Base-by-base conservation (phyloP, 35 echinoderm and acorn worm species). In the Heliocidaris erythrogramma region DNA sequence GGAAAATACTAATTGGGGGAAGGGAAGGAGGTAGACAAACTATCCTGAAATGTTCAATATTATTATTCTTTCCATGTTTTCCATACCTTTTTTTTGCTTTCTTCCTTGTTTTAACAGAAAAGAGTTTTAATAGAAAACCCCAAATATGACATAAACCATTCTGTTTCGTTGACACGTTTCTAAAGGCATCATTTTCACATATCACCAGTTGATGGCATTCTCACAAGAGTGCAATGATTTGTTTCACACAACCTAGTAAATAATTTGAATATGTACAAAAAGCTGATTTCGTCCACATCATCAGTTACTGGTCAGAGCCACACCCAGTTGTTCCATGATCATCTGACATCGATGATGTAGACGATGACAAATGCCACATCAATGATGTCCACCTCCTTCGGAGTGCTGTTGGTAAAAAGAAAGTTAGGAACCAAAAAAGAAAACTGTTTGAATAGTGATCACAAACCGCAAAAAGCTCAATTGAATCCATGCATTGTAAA, bases 251-350 rank as follows among this genome's bases (percentile, higher is more conserved):
- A 27, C 18, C 18, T 78, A 18, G 18, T 21, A 78, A 78, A 78
- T 78, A 78, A 78, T 78, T 78, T 78, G 21, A 30, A 69, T 61
- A 27, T 56, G 92, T 93, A 93, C 59, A 21, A 93, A 32, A 27
- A 93, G 31, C 32, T 65, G 5, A 32, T 32, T 49, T 32, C 59
- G 9, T 31, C 32, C 24, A 93, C 59, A 93, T 31, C n/a, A 56
- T 93, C 53, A 6, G 35, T 42, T 35, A 30, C 29, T 71, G 11
- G 31, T 31, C 31, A 21, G 11, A 35, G 30, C 27, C 27, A 21
- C 49, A 21, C 65, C 18, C 18, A 78, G 65, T 2, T 78, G 21
- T 78, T n/a, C 4, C 65, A 27, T n/a, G 27, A 78, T 5, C 65
- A 78, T 78, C 65, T 78, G 18, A 78, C 65, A 7, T n/a, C 7